Evolutionary conservation across 2,797 vertebrate genomes (phyloP).

Genomic region (Alectoris magna): DNA sequence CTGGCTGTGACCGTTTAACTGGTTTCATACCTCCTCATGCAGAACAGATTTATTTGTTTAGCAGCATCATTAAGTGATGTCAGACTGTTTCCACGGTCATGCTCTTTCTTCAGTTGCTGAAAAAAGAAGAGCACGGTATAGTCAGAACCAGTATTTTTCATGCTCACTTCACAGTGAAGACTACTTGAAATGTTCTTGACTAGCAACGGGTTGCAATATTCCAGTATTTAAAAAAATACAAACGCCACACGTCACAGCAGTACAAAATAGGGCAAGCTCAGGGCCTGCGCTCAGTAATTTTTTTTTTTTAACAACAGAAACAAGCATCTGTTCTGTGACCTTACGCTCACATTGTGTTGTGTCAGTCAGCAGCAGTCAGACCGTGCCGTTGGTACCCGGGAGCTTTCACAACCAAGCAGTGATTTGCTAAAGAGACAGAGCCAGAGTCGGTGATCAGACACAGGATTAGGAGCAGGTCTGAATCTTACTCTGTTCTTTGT

Average conservation of each 20-base stretch:
- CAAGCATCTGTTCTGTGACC: neutral
- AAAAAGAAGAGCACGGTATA: conserved; percentile 68
- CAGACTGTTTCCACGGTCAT: conserved; percentile 4
- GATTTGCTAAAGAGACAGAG: neutral
- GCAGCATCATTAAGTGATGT: conserved; percentile 39
- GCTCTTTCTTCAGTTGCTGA: conserved; percentile 2
- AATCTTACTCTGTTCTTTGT: neutral
- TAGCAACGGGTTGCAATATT: neutral
- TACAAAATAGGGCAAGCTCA: neutral
- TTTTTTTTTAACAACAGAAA: neutral
- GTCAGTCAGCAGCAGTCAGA: neutral
- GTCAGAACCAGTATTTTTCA: neutral
- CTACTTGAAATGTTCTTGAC: neutral
- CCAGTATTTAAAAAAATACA: neutral
- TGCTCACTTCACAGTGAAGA: neutral
- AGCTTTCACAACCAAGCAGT: neutral
- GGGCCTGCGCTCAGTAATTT: neutral
- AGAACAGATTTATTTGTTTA: conserved; percentile 59
- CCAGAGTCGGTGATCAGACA: neutral
- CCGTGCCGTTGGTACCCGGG: neutral
- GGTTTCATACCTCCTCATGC: conserved; percentile 37
- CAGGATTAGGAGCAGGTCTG: neutral
- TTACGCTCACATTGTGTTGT: neutral
- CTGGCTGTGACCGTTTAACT: conserved; percentile 54
- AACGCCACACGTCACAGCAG: neutral